These are phyloP conservation scores for Oopsacas minuta DNA, from an alignment of 37 sponge, comb jelly and placozoan genomes.

Conservation along the genomic window DNA sequence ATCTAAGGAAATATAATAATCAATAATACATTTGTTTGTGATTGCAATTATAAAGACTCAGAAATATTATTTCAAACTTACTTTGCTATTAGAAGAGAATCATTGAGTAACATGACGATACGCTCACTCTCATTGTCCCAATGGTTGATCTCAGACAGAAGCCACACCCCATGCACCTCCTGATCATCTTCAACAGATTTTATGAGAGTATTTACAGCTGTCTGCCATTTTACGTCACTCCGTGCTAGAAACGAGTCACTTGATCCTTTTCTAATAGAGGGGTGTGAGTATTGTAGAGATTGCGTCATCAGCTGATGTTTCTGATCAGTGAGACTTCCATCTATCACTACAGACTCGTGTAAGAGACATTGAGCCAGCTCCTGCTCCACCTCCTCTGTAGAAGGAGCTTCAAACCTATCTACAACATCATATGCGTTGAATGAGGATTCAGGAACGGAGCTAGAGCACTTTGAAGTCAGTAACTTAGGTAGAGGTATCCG, in stretches of 20 bases:
- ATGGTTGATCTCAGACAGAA: neutral
- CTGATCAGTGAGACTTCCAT: neutral
- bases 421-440: neutral
- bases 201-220: neutral
- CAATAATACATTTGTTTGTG: no score
- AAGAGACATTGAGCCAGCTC: neutral
- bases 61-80: no score
- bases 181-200: neutral
- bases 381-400: neutral
- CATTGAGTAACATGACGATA: neutral
- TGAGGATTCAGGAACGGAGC: neutral
- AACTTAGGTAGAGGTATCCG: neutral
- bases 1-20: neutral
- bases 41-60: no score
- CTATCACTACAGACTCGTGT: neutral
- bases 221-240: neutral
- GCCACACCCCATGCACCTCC: neutral
- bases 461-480: neutral
- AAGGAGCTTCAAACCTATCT: neutral
- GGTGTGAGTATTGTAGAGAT: neutral
- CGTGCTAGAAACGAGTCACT: neutral
- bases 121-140: constrained; percentile 12
- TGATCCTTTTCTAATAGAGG: neutral
- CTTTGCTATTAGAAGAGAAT: neutral
- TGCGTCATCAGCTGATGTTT: neutral